Base-by-base conservation (phyloP, 2,888 invertebrate genomes). In the Drosophila putrida region DNA sequence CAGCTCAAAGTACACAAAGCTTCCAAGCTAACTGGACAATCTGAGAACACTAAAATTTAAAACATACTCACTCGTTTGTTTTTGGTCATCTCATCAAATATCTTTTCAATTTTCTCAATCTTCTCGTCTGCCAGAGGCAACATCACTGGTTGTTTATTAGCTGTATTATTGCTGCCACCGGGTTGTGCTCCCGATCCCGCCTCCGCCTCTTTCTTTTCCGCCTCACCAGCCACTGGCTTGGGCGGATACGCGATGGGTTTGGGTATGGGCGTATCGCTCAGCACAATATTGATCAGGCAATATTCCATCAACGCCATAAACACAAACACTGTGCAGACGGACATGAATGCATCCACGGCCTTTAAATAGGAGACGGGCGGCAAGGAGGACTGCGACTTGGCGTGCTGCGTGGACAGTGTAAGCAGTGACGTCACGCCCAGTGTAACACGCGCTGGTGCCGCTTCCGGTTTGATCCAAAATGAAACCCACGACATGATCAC, bases 401-500 rank as follows among this genome's bases (percentile, higher is more conserved):
- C 98, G 91, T 98, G 98, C 90, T 98, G 98, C 2, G 98, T 98
- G 11, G 97, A 97, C 2, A 98, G 93, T 3, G 98, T 98, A 54
- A 98, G 94, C 41, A 98, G 93, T 33, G 97, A 97, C 67, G 98
- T 98, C 65, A 98, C 98, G 15, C 98, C 98, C 0, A 98, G 94
- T 0, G 98, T 98, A 28, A 98, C 98, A 5, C 98, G 94, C 20
- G 98, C 98, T 0, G 98, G 98, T 4, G 97, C 97, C 0, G 98
- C 98, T 92, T 98, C 98, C 0, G 97, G 97, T 91, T 97, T 97
- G 85, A 98, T 97, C 98, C 98, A 98, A 93, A 98, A 98, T 0
- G 97, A 97, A 4, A 98, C 96, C 98, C 98, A 98, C 95, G 98
- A 98, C 97, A 98, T 97, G 62, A 98, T 97, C 72, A 98, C 98